phyloP scores from a whole-genome alignment of 1,140 invertebrate species.

The Zaprionus nigranus region DNA sequence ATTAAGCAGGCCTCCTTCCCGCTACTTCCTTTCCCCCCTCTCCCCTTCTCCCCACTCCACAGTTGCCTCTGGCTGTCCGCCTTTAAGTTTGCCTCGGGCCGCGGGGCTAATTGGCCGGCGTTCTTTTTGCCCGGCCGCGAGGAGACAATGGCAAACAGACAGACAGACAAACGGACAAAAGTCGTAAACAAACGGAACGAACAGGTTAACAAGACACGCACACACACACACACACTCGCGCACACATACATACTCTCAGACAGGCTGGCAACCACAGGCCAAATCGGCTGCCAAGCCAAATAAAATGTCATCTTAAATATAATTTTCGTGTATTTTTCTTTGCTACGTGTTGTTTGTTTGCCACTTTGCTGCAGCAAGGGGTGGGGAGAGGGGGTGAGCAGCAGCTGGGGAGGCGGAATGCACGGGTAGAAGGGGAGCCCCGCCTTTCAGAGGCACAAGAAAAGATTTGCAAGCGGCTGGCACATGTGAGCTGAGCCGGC shows the following conservation, averaged over 20 bases:
- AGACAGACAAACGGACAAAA: constrained; percentile 18
- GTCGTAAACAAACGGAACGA: constrained; percentile 43
- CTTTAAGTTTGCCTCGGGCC: constrained; percentile 33
- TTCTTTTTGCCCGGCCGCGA: constrained; percentile 62
- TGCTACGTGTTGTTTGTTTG: constrained; percentile 56
- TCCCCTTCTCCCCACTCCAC: not conserved
- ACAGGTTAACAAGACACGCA: constrained; percentile 54
- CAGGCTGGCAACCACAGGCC: constrained; percentile 54
- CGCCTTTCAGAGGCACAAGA: constrained; percentile 44
- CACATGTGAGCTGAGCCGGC: constrained; percentile 49
- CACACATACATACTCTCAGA: constrained; percentile 26
- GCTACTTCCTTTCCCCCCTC: not conserved
- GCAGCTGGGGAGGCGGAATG: not conserved
- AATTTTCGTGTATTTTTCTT: constrained; percentile 76
- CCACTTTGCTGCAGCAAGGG: constrained; percentile 1
- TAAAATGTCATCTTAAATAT: constrained; percentile 83
- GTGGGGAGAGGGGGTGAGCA: not conserved
- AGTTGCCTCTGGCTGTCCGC: constrained; percentile 2
- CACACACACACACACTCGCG: constrained; percentile 16
- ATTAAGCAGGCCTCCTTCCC: constrained; percentile 49
- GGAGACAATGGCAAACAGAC: constrained; percentile 55
- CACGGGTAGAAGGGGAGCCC: not conserved
- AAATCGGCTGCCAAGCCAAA: constrained; percentile 43
- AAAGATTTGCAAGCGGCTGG: constrained; percentile 74
- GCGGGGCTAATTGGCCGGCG: constrained; percentile 70